phyloP scores from a whole-genome alignment of 2,888 invertebrate species.

The Sinodicranocentrus sp. region DNA sequence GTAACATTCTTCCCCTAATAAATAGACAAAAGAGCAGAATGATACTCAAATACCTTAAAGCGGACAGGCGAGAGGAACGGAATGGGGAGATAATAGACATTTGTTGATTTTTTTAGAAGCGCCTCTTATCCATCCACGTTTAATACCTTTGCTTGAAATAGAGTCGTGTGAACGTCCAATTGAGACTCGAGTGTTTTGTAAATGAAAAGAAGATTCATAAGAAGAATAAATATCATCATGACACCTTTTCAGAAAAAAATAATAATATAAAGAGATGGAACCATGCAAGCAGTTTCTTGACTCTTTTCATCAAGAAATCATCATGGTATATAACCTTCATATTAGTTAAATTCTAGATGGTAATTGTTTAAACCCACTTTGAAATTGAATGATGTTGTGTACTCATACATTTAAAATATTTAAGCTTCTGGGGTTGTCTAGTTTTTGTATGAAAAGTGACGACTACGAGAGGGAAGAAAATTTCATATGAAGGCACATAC shows the following conservation, averaged over 20 bases:
- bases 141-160: background rate
- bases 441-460: background rate
- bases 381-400: constrained; percentile 21
- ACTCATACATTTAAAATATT: too few relatives aligned
- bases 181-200: constrained; percentile 18
- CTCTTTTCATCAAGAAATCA: constrained; percentile 56
- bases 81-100: constrained; percentile 26
- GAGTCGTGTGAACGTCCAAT: constrained; percentile 47
- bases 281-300: constrained; percentile 13
- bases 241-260: constrained; percentile 53
- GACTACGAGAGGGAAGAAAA: background rate
- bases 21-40: constrained; percentile 55
- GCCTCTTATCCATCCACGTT: constrained; percentile 8
- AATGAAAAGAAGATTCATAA: constrained; percentile 27
- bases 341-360: constrained; percentile 53
- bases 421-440: too few relatives aligned
- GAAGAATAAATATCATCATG: constrained; percentile 57
- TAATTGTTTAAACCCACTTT: constrained; percentile 61
- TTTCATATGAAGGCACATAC: background rate
- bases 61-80: constrained; percentile 15
- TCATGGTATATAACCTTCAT: constrained; percentile 14
- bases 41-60: constrained; percentile 37
- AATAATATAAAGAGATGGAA: constrained; percentile 25
- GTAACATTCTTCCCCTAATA: constrained; percentile 45
- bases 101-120: constrained; percentile 29